Evolutionary conservation across 2,888 invertebrate species (phyloP), one percentile per base, ranked within the genome.

Genomic region (Scelioninae gen. 1): DNA sequence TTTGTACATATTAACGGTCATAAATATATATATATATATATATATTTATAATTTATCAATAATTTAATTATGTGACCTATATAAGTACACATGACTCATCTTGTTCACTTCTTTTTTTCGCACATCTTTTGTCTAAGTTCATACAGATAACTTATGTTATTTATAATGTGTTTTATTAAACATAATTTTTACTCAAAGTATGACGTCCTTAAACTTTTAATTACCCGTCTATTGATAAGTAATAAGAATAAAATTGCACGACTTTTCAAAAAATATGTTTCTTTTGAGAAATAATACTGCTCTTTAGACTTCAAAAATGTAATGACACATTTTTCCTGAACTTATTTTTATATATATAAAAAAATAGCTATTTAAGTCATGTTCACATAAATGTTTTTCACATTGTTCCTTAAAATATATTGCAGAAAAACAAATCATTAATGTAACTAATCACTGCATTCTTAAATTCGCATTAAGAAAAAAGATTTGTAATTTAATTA

Each of bases 161-260:
- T 40, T 38, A 51, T 65, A 23, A 51, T 63, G 49, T 45, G 49
- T 45, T 16, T 9, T 10, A 49, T 49, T 49, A 49, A 49, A 23
- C 49, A 43, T 1, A 63, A 34, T 34, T 49, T 49, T 63, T 47
- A 9, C n/a, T 15, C 7, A 2, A 15, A 16, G 34, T 47, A 69
- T 69, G 69, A 69, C 58, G 69, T 38, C 58, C 38, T 58, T 38
- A n/a, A 58, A 58, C 40, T 69, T 69, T 69, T 58, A 47, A 58
- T 58, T 69, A 58, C n/a, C 3, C 13, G 23, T 58, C 23, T 58
- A 56, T 16, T 47, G 68, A 69, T 69, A 56, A 55, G 10, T 66
- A 63, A 32, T 15, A 38, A 38, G 56, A 56, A 10, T 56, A 9
- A 16, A 34, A 56, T 29, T 53, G 34, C 15, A 29, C 34, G n/a